A percentile compares a stretch with the other conserved stretches of the same genome.
Conservation (phyloP, 2,797 vertebrate genomes). For the Lacerta agilis region DNA sequence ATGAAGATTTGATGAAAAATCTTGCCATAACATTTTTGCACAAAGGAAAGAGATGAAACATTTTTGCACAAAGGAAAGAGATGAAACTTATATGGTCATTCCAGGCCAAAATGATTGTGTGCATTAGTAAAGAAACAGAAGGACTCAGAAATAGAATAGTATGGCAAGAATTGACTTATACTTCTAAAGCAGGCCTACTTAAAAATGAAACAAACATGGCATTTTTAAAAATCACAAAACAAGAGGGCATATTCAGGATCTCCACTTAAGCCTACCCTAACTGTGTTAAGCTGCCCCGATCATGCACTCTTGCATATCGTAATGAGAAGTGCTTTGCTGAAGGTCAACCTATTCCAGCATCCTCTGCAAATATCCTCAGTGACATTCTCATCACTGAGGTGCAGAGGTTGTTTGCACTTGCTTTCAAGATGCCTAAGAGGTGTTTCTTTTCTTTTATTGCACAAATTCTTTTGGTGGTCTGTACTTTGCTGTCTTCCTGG, state of each 20-base stretch:
- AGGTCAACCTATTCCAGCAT: background rate
- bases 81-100: background rate
- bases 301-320: background rate
- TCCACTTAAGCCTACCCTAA: background rate
- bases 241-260: background rate
- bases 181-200: background rate
- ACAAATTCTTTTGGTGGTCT: no score
- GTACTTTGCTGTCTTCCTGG: no score
- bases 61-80: background rate
- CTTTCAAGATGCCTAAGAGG: no score
- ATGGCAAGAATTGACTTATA: background rate
- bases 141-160: background rate
- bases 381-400: no score
- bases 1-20: background rate
- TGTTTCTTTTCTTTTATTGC: no score
- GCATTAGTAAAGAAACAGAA: background rate
- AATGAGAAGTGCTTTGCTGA: background rate
- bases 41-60: background rate
- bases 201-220: background rate
- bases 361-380: background rate
- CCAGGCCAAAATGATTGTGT: background rate
- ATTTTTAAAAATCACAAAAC: background rate
- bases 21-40: background rate
- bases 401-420: no score
- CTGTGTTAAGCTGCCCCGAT: no score